Conservation (phyloP, 2,888 invertebrate genomes). For the Cryptus armator region DNA sequence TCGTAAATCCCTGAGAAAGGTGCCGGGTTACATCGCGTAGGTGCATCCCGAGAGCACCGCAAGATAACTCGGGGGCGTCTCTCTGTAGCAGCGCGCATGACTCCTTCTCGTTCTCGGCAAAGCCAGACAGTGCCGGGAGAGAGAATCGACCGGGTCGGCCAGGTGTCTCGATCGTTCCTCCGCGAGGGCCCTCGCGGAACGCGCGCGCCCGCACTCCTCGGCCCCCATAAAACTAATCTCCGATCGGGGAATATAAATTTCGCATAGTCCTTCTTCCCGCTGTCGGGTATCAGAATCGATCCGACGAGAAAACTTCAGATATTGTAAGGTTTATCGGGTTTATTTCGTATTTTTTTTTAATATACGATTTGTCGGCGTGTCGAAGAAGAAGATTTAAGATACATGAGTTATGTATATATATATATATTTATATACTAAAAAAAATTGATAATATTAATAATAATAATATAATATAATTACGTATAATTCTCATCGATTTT, state of each 20-base stretch:
- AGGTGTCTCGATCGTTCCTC: slow-evolving; percentile 59
- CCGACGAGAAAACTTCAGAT: slow-evolving; percentile 40
- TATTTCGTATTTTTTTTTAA: neutral
- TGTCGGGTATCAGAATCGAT: slow-evolving; percentile 47
- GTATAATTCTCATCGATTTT: no score
- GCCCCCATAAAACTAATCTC: slow-evolving; percentile 58
- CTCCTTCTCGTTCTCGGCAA: slow-evolving; percentile 16
- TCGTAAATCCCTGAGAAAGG: slow-evolving; percentile 54
- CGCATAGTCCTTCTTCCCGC: neutral
- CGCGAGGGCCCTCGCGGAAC: slow-evolving; percentile 1
- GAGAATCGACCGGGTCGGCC: slow-evolving; percentile 40
- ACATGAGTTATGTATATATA: no score
- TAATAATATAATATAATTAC: no score
- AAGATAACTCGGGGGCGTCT: slow-evolving; percentile 48
- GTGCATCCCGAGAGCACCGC: slow-evolving; percentile 54
- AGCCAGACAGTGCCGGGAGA: slow-evolving; percentile 8
- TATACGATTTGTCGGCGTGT: neutral
- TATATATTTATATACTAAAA: neutral
- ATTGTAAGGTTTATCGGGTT: slow-evolving; percentile 7
- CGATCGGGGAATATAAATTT: slow-evolving; percentile 62
- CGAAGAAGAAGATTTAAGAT: neutral
- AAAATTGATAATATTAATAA: no score
- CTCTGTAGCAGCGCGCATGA: slow-evolving; percentile 9
- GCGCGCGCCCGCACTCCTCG: slow-evolving; percentile 4
- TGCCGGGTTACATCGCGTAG: slow-evolving; percentile 64